Conservation (phyloP, 2,797 vertebrate species). For the Avahi laniger region DNA sequence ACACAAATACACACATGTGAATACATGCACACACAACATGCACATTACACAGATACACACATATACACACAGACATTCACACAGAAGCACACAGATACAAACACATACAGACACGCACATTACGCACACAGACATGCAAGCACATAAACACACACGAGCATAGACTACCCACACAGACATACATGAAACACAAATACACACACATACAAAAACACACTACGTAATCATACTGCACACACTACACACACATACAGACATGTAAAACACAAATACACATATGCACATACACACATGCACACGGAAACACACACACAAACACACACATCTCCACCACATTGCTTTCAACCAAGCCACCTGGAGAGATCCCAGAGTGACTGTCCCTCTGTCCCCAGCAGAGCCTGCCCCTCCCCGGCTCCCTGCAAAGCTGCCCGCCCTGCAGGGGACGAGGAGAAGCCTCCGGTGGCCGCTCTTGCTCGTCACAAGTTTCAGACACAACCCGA, state of each 20-base stretch:
- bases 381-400: too few relatives aligned
- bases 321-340: too few relatives aligned
- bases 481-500: neutral
- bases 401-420: fast-evolving
- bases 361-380: too few relatives aligned
- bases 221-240: neutral
- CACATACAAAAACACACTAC: neutral
- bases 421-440: fast-evolving
- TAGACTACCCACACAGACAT: too few relatives aligned
- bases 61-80: too few relatives aligned
- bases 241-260: neutral
- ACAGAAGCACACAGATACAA: neutral
- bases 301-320: neutral
- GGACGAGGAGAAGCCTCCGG: neutral
- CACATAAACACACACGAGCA: too few relatives aligned
- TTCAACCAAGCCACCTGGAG: neutral
- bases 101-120: too few relatives aligned
- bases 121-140: neutral
- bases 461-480: too few relatives aligned
- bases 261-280: neutral
- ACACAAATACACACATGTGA: too few relatives aligned
- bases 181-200: neutral
- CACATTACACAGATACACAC: too few relatives aligned
- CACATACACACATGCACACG: neutral
- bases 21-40: too few relatives aligned